Evolutionary conservation across 2,888 invertebrate species (phyloP), one percentile per base, ranked within the genome.

Genomic region (Athrips mouffetella): DNA sequence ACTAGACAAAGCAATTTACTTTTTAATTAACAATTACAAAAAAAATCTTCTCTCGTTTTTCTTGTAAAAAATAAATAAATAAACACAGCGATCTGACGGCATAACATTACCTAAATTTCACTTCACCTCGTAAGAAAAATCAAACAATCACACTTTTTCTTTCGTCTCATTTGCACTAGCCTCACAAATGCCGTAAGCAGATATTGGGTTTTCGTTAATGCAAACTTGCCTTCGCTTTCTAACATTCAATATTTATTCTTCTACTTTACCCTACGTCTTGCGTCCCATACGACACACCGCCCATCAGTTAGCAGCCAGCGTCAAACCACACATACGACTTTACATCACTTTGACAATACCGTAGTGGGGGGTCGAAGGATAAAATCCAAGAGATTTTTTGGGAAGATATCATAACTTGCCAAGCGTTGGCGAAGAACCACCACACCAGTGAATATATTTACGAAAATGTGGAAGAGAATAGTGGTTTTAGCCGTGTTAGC

Each of bases 101-200:
- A n/a, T n/a, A n/a, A n/a, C n/a, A n/a, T n/a, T n/a, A n/a, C n/a
- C 49, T 49, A 52, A 31, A 10, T 77, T 73, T 72, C 73, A 76
- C 73, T 60, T 48, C 50, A 61, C 60, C 65, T 53, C 62, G 60
- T 70, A 80, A 67, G 78, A 79, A 85, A 83, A 82, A 73, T 75
- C 83, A 85, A 86, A 86, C 74, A 86, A 76, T 79, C 78, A 64
- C 80, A 87, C 88, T 88, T 85, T 88, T 88, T 87, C 87, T 87
- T 83, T 86, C 86, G 69, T 81, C 79, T 80, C 78, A 81, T 87
- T 85, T 83, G 61, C 82, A 80, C 78, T 65, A 56, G 57, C 68
- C 69, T 76, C 74, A 75, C 72, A 80, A 75, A 73, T 64, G 62
- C 64, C 67, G 63, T 55, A 65, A 60, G 70, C 73, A 65, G 58